Evolutionary conservation across 2,113 vertebrate species (phyloP), one percentile per base, ranked within the genome.

Genomic region (Alethe diademata): DNA sequence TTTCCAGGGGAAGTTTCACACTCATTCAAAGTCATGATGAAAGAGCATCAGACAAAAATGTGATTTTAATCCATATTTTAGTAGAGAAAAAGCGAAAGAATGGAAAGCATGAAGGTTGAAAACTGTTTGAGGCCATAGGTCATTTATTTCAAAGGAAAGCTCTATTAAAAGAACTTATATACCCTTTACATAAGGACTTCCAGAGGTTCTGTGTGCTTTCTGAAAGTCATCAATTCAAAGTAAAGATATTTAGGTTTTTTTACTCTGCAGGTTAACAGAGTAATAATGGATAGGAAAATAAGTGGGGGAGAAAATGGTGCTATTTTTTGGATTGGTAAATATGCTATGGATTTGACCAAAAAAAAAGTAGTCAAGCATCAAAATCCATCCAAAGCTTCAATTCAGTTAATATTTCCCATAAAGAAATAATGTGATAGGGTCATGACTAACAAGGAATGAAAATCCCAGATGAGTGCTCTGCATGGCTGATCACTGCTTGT

Each of bases 51-150:
- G 36, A 79, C 16, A 19, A 69, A 87, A 85, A 85, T 75, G 42
- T 84, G 60, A 62, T 92, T 91, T 83, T 85, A 57, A 84, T 89
- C 31, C 29, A 43, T 67, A 75, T 79, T 82, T 91, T 92, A 76
- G 70, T 72, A 91, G 54, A 89, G 40, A 66, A 62, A 88, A 43
- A 76, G 36, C 42, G 12, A 73, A 11, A 19, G 9, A 5, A 4
- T 18, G 4, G 1, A 20, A 26, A 42, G 16, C 9, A 7, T 62
- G 58, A 43, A 62, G 38, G 12, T 3, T 60, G 64, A 80, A 61
- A 42, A 73, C 1, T 29, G 7, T 69, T 31, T 80, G 67, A 71
- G 26, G 67, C 92, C 2, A 0, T 45, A 53, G 25, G 25, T 62
- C 25, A 72, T 76, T 86, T 83, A 20, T 80, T 72, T 92, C 31